These are phyloP conservation scores for Meandrusa payeni DNA, from an alignment of 2,888 invertebrate genomes.

Conservation along the genomic window DNA sequence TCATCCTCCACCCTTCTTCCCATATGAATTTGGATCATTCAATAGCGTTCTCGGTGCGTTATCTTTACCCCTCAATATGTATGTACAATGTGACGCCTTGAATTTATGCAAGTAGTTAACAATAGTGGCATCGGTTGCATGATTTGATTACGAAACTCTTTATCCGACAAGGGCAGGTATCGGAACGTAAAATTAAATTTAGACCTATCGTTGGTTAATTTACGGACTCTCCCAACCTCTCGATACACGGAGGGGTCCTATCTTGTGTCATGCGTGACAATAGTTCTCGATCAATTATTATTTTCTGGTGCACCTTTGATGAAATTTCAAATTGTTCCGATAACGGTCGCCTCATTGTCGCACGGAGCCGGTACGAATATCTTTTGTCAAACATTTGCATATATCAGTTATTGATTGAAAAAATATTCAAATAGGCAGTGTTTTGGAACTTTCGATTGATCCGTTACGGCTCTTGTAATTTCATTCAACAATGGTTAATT, in stretches of 20 bases:
- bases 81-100: conserved; percentile 68
- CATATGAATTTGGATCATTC: conserved; percentile 62
- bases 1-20: conserved; percentile 74
- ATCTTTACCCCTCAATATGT: conserved; percentile 63
- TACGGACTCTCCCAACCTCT: conserved; percentile 72
- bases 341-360: conserved; percentile 76
- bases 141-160: conserved; percentile 77
- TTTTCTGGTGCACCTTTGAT: conserved; percentile 75
- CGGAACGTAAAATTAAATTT: conserved; percentile 79
- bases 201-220: conserved; percentile 78
- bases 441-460: conserved; percentile 67
- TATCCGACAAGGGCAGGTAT: conserved; percentile 73
- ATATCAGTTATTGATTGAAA: conserved; percentile 79
- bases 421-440: conserved; percentile 71
- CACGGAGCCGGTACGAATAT: conserved; percentile 52
- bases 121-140: conserved; percentile 76
- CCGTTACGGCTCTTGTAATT: conserved; percentile 72
- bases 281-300: conserved; percentile 74
- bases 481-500: conserved; percentile 40
- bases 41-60: conserved; percentile 66
- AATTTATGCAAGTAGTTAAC: conserved; percentile 75
- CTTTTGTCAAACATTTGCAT: conserved; percentile 67
- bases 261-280: conserved; percentile 69
- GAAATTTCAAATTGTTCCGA: conserved; percentile 72
- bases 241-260: conserved; percentile 52